Conservation (phyloP, 2,113 vertebrate species). For the Amphiprion percula region DNA sequence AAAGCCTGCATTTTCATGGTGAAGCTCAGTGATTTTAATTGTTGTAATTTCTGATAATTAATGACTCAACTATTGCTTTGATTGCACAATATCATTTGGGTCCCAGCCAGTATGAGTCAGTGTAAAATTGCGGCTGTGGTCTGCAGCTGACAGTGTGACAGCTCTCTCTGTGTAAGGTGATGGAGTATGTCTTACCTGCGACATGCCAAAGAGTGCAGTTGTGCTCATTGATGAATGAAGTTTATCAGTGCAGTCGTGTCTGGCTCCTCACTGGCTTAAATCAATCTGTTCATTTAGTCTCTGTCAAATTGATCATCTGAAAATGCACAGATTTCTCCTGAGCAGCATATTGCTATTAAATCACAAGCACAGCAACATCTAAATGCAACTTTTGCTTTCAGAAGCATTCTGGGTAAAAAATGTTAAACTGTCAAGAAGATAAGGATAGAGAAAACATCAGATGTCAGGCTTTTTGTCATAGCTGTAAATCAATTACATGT, state of each 20-base stretch:
- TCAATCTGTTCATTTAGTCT: conserved; percentile 81
- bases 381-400: conserved; percentile 21
- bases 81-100: not conserved
- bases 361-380: conserved; percentile 25
- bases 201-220: conserved; percentile 77
- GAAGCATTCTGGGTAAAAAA: conserved; percentile 23
- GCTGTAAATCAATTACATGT: conserved; percentile 29
- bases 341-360: conserved; percentile 62
- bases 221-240: conserved; percentile 78
- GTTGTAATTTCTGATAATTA: not conserved
- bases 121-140: not conserved
- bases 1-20: not conserved
- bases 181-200: conserved; percentile 73
- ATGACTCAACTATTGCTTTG: not conserved
- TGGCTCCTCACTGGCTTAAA: conserved; percentile 73
- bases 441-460: conserved; percentile 21
- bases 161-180: conserved; percentile 67
- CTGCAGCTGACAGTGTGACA: conserved; percentile 61
- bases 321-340: conserved; percentile 69
- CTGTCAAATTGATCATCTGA: conserved; percentile 75
- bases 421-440: conserved; percentile 30
- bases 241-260: conserved; percentile 67
- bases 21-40: not conserved
- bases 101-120: not conserved
- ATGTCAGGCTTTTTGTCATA: conserved; percentile 22